Conservation (phyloP, 2,888 invertebrate genomes). For the Artemia sinica region DNA sequence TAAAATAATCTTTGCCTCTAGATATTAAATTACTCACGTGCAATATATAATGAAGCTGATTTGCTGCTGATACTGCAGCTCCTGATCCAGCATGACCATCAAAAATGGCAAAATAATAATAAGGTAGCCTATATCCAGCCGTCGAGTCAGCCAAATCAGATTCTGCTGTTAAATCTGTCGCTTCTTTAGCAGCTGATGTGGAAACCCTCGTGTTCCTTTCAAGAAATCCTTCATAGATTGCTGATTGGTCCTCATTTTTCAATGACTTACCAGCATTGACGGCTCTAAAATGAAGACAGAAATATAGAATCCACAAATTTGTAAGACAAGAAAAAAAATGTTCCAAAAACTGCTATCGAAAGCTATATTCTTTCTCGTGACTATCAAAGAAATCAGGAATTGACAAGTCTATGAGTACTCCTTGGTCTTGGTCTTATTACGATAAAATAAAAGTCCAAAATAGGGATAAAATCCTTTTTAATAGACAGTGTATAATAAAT, state of each 20-base stretch:
- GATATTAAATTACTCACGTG: slow-evolving; percentile 37
- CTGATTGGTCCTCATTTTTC: slow-evolving; percentile 58
- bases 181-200: slow-evolving; percentile 16
- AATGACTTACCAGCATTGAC: slow-evolving; percentile 64
- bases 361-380: no score
- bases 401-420: no score
- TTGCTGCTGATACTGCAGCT: slow-evolving; percentile 55
- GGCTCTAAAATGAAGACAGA: slow-evolving; percentile 29
- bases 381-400: no score
- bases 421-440: no score
- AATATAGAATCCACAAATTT: no score
- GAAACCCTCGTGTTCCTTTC: slow-evolving; percentile 18
- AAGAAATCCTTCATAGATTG: slow-evolving; percentile 30
- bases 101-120: slow-evolving; percentile 59
- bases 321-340: no score
- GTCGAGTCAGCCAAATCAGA: slow-evolving; percentile 28
- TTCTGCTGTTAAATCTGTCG: slow-evolving; percentile 19
- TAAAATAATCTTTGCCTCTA: background rate
- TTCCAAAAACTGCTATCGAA: no score
- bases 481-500: no score
- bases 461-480: no score
- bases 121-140: slow-evolving; percentile 38
- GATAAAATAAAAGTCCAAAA: no score
- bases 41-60: slow-evolving; percentile 57
- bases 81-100: slow-evolving; percentile 72